Evolutionary conservation across 92 coral and sea anemone genomes (phyloP), one percentile per base, ranked within the genome.

Genomic region (Heteractis magnifica): DNA sequence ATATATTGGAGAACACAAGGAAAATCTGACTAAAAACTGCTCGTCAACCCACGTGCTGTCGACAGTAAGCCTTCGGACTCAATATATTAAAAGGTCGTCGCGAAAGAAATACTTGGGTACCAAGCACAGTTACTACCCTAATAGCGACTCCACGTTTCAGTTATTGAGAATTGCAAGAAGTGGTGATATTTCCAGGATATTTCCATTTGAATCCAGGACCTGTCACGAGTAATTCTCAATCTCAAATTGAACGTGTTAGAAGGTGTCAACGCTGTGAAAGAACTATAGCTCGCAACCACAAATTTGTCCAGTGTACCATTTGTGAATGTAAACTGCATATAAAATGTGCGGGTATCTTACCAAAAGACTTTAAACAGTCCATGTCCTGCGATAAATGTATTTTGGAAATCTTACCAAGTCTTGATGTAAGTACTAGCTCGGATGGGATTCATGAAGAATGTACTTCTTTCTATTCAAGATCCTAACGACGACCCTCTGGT

Each of bases 131-230:
- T 79, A 79, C 19, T 79, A 79, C 51, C 82, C 82, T n/a, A 79
- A 79, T 21, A 79, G 82, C 71, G 50, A 56, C 73, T 79, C 82
- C 73, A 52, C 73, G 34, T 79, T 79, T 58, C 72, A 79, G 73
- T 11, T 81, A 44, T 14, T 51, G 56, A 48, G 84, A 81, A 81
- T 81, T 70, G 84, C 80, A 34, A 6, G 26, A 68, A 81, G 60
- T 81, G 78, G 84, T 13, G 84, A 81, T 81, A 51, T 65, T 70
- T 81, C 84, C n/a, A n/a, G n/a, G n/a, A n/a, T n/a, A n/a, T n/a
- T n/a, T n/a, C n/a, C n/a, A n/a, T 68, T 72, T 70, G 49, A 81
- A 81, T 41, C 84, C 84, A 14, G 84, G 84, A 21, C 84, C 84
- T 53, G 20, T 21, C 12, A 49, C 26, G 59, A 65, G 49, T 18